Percentiles rank a stretch among this genome's conserved stretches.
These are phyloP conservation scores for Matsumyia berberina DNA, from an alignment of 2,888 invertebrate species.

Conservation along the genomic window DNA sequence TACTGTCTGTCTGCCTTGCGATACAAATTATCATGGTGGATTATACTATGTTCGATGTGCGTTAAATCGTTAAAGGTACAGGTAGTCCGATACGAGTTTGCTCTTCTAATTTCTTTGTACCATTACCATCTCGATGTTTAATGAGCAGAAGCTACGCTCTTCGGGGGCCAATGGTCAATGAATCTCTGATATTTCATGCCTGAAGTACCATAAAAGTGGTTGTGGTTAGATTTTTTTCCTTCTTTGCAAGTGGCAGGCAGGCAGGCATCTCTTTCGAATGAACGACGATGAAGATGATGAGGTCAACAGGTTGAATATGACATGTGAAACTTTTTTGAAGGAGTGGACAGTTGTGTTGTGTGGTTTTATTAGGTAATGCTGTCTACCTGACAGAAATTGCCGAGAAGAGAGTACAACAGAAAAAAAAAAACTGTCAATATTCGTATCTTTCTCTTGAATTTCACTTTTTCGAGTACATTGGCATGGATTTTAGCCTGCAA, in stretches of 20 bases:
- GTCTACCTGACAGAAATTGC: constrained; percentile 3
- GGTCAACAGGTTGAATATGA: constrained; percentile 53
- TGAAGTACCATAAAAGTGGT: constrained; percentile 31
- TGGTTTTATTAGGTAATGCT: constrained; percentile 21
- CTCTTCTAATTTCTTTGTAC: constrained; percentile 14
- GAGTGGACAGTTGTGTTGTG: constrained; percentile 3
- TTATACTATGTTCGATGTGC: constrained; percentile 5
- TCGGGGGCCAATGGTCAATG: constrained; percentile 52
- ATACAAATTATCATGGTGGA: constrained; percentile 38
- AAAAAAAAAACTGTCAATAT: background rate
- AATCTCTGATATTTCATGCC: constrained; percentile 33
- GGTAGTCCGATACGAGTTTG: background rate
- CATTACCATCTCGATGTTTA: constrained; percentile 33
- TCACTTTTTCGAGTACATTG: constrained; percentile 26
- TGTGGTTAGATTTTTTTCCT: constrained; percentile 1
- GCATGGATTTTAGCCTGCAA: constrained; percentile 13
- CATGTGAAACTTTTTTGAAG: constrained; percentile 45
- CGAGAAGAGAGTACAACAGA: background rate
- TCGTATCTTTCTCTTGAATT: constrained; percentile 29
- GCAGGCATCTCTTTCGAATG: background rate
- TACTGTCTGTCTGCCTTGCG: constrained; percentile 11
- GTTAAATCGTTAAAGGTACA: constrained; percentile 2
- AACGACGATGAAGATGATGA: constrained; percentile 25
- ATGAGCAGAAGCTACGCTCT: constrained; percentile 52
- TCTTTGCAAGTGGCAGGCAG: constrained; percentile 10